Evolutionary conservation across 2,113 vertebrate species (phyloP).

Genomic region (Python bivittatus): DNA sequence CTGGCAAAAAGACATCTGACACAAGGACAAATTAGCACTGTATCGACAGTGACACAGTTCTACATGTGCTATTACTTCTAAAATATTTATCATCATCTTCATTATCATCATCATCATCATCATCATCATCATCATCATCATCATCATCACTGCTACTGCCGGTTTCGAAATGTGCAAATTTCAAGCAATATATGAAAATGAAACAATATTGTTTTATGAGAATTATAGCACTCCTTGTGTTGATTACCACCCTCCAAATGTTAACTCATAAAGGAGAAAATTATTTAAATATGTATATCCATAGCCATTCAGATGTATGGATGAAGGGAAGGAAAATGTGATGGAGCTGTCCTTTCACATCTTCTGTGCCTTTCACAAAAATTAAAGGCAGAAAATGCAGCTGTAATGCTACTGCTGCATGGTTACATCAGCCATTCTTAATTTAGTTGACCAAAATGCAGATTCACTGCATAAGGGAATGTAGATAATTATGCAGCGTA

Average conservation of each 20-base stretch:
- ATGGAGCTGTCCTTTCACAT: slow-evolving; percentile 29
- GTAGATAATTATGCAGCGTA: background rate
- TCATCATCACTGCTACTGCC: slow-evolving; percentile 64
- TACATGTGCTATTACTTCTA: slow-evolving; percentile 56
- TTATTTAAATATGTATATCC: slow-evolving; percentile 47
- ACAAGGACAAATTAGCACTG: slow-evolving; percentile 45
- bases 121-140: slow-evolving; percentile 50
- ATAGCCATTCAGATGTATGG: slow-evolving; percentile 37
- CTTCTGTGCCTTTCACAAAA: slow-evolving; percentile 29
- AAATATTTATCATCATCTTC: slow-evolving; percentile 58
- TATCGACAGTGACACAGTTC: slow-evolving; percentile 54
- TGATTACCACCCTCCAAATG: slow-evolving; percentile 21
- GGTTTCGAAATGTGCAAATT: slow-evolving; percentile 59
- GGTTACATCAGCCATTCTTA: slow-evolving; percentile 2
- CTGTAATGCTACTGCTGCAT: background rate
- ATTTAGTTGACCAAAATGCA: background rate
- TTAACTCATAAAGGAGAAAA: slow-evolving; percentile 52
- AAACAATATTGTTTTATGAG: slow-evolving; percentile 58
- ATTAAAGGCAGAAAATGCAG: slow-evolving; percentile 2
- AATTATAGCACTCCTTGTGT: slow-evolving; percentile 22
- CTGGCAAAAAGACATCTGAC: slow-evolving; percentile 30
- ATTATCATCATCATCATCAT: slow-evolving; percentile 43
- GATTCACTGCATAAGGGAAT: background rate
- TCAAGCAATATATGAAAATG: slow-evolving; percentile 68
- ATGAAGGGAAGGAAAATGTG: slow-evolving; percentile 18